phyloP scores from a whole-genome alignment of 1,140 invertebrate species.

The Zaprionus inermis region DNA sequence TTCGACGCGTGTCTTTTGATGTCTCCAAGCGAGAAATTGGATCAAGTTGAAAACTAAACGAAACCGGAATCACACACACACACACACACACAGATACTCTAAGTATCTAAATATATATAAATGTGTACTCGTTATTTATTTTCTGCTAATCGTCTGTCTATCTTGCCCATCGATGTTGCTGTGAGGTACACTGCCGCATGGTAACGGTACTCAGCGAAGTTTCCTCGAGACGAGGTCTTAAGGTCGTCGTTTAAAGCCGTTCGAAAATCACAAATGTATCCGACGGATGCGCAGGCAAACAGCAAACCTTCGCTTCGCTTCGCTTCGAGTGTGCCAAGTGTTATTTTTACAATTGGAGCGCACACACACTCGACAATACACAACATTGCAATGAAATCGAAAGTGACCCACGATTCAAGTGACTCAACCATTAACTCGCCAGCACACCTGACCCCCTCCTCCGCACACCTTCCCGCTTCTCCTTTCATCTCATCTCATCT shows the following conservation, averaged over 20 bases:
- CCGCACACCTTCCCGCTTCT: not conserved
- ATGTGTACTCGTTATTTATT: conserved; percentile 13
- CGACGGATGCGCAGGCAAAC: conserved; percentile 40
- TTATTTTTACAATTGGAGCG: conserved; percentile 81
- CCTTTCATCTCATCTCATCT: conserved; percentile 10
- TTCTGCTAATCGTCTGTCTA: conserved; percentile 38
- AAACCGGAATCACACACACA: conserved; percentile 39
- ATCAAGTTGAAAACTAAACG: conserved; percentile 43
- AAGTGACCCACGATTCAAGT: conserved; percentile 74
- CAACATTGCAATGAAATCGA: conserved; percentile 65
- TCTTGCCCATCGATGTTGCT: conserved; percentile 10
- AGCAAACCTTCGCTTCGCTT: conserved; percentile 50
- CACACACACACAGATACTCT: not conserved
- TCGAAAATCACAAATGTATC: conserved; percentile 22
- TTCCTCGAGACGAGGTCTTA: conserved; percentile 17
- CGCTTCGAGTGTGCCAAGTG: conserved; percentile 67
- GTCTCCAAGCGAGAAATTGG: conserved; percentile 60
- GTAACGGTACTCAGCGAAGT: conserved; percentile 43
- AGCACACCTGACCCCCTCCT: not conserved
- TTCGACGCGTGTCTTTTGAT: conserved; percentile 54
- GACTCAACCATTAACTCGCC: conserved; percentile 1
- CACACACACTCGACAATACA: conserved; percentile 45
- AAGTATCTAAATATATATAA: not conserved
- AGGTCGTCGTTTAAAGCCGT: conserved; percentile 14
- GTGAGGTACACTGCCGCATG: conserved; percentile 23